These are phyloP conservation scores for Drosophila fungiperda DNA, from an alignment of 2,888 invertebrate species.

Conservation along the genomic window DNA sequence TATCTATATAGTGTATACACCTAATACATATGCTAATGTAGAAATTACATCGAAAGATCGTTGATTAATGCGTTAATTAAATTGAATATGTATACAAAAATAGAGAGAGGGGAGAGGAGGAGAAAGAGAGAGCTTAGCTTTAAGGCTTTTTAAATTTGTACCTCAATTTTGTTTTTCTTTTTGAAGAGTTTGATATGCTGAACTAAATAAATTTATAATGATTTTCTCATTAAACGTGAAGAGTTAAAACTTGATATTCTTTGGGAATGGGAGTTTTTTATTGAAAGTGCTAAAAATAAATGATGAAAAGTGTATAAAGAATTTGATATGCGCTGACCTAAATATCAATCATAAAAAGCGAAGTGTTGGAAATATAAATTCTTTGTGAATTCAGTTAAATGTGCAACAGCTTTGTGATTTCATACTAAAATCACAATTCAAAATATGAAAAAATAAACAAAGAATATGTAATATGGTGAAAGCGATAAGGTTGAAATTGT, in stretches of 20 bases:
- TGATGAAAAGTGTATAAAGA: not conserved
- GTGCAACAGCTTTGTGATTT: not conserved
- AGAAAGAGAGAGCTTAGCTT: slow-evolving; percentile 52
- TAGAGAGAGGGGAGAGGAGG: not conserved
- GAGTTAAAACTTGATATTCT: not conserved
- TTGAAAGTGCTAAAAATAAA: not conserved
- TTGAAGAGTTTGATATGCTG: slow-evolving; percentile 75
- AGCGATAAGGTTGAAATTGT: not conserved
- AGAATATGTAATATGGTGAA: not conserved
- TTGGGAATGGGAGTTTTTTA: not conserved
- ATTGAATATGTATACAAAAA: slow-evolving; percentile 33
- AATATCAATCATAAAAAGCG: not conserved
- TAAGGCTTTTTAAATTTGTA: slow-evolving; percentile 80
- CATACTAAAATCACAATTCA: not conserved
- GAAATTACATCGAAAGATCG: slow-evolving; percentile 53
- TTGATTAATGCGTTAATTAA: slow-evolving; percentile 74
- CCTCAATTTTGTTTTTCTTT: slow-evolving; percentile 68
- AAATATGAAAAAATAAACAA: not conserved
- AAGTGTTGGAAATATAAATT: not conserved
- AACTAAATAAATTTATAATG: slow-evolving; percentile 71
- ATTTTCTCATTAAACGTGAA: slow-evolving; percentile 52
- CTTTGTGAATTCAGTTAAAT: not conserved
- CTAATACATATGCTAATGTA: slow-evolving; percentile 42
- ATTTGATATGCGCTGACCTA: not conserved
- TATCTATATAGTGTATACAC: slow-evolving; percentile 22